phyloP scores from a whole-genome alignment of 2,797 vertebrate species.

The Anomalospiza imberbis region DNA sequence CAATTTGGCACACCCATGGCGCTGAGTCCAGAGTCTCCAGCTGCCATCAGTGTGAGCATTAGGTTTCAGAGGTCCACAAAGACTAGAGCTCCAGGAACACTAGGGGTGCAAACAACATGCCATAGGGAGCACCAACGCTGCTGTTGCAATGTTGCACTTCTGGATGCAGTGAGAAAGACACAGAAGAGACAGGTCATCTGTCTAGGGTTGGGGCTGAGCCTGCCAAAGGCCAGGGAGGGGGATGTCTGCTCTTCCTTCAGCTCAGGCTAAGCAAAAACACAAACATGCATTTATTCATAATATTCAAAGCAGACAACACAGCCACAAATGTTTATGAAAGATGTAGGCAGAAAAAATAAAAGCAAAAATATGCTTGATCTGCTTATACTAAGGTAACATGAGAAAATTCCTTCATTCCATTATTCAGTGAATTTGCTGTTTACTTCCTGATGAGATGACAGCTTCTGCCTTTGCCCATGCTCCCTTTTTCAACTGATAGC shows the following conservation, averaged over 20 bases:
- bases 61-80: neutral
- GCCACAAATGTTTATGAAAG: neutral
- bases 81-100: neutral
- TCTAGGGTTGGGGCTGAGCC: rapidly evolving
- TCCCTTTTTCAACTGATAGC: neutral
- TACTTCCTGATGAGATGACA: neutral
- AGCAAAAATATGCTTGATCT: conserved; percentile 32
- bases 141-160: neutral
- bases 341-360: conserved; percentile 11
- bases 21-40: neutral
- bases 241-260: neutral
- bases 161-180: neutral
- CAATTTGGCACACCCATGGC: rapidly evolving
- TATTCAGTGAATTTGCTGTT: neutral
- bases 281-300: conserved; percentile 20
- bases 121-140: neutral
- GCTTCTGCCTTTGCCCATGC: neutral
- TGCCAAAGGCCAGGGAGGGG: neutral
- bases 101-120: neutral
- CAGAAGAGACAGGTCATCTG: neutral
- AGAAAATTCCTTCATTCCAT: neutral
- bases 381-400: neutral
- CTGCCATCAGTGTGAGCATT: neutral
- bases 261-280: neutral
- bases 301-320: conserved; percentile 12